phyloP scores from a whole-genome alignment of 2,113 vertebrate genomes.

The Trachemys scripta region DNA sequence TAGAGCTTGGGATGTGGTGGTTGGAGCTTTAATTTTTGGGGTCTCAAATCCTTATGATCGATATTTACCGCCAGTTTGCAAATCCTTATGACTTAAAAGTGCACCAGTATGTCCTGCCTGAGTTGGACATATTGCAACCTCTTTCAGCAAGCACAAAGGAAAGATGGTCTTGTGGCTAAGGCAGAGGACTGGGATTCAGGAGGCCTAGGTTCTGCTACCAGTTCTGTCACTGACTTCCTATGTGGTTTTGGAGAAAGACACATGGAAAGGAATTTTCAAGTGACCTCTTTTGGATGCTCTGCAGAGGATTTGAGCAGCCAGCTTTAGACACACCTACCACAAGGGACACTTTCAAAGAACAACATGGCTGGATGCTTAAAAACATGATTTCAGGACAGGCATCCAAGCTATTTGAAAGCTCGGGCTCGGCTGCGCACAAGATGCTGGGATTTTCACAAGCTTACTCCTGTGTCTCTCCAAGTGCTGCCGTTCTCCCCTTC shows the following conservation, averaged over 20 bases:
- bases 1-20: not conserved
- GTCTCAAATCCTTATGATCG: not conserved
- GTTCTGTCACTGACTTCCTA: not conserved
- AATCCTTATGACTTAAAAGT: not conserved
- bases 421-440: not conserved
- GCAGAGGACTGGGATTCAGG: fast-evolving
- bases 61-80: not conserved
- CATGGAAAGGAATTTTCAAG: not conserved
- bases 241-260: not conserved
- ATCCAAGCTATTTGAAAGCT: not conserved
- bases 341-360: not conserved
- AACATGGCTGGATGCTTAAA: not conserved
- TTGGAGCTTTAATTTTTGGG: not conserved
- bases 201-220: not conserved
- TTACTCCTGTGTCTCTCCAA: not conserved
- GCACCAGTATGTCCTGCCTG: not conserved
- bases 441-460: not conserved
- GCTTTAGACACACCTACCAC: not conserved
- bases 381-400: not conserved
- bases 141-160: not conserved
- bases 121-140: not conserved
- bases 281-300: not conserved
- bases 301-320: not conserved
- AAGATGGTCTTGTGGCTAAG: not conserved
- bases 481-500: not conserved